phyloP scores from a whole-genome alignment of 1,140 invertebrate genomes.

The Plutomurus gul region DNA sequence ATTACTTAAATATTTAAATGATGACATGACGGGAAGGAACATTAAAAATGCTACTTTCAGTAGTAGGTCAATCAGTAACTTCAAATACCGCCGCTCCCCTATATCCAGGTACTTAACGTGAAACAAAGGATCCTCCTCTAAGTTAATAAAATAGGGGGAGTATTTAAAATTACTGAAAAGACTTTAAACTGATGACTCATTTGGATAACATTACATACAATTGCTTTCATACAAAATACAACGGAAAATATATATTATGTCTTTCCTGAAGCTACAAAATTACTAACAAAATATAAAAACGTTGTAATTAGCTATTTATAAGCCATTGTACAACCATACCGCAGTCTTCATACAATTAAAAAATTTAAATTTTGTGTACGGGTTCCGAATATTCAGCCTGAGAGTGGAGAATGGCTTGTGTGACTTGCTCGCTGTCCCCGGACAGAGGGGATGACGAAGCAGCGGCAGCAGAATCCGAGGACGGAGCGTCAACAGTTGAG shows the following conservation, averaged over 20 bases:
- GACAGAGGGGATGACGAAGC: neutral
- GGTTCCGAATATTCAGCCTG: conserved; percentile 32
- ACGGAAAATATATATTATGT: too few species aligned
- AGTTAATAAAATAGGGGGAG: too few species aligned
- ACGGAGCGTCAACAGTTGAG: neutral
- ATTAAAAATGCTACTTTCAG: too few species aligned
- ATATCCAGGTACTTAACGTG: too few species aligned
- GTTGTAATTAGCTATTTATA: neutral
- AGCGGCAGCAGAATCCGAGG: neutral
- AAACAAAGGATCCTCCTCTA: too few species aligned
- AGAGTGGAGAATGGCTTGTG: conserved; percentile 12
- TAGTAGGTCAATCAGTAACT: too few species aligned
- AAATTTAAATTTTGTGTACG: conserved; percentile 14
- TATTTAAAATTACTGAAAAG: too few species aligned
- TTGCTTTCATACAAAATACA: neutral
- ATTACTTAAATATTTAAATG: too few species aligned
- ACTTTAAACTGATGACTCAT: too few species aligned
- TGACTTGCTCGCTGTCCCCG: neutral
- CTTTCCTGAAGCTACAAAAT: neutral
- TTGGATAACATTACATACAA: too few species aligned
- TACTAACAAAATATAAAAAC: neutral
- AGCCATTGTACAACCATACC: neutral
- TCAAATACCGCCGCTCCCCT: too few species aligned
- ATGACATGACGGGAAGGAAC: too few species aligned
- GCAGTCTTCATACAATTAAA: neutral